Conservation (phyloP, 2,888 invertebrate genomes). For the Clepsis dumicolana region DNA sequence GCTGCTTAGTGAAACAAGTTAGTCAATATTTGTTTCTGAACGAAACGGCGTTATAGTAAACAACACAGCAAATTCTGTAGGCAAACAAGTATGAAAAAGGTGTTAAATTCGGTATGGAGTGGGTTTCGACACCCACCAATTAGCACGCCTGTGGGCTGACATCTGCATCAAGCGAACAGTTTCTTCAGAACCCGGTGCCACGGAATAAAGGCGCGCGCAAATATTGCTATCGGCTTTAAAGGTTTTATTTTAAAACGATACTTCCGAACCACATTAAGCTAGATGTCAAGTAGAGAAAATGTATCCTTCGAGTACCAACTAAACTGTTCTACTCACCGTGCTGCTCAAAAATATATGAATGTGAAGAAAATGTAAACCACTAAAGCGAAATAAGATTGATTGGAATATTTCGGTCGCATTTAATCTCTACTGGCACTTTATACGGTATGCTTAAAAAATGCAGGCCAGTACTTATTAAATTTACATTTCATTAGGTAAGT, state of each 20-base stretch:
- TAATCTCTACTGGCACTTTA: background rate
- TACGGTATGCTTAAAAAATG: background rate
- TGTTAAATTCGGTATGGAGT: slow-evolving; percentile 72
- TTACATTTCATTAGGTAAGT: slow-evolving; percentile 12
- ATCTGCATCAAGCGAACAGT: slow-evolving; percentile 69
- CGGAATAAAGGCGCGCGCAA: slow-evolving; percentile 8
- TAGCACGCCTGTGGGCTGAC: slow-evolving; percentile 68
- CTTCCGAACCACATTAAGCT: background rate
- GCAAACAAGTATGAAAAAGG: slow-evolving; percentile 65
- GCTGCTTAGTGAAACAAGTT: slow-evolving; percentile 64
- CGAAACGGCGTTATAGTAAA: slow-evolving; percentile 72
- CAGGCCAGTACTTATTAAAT: background rate
- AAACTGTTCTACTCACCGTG: no score
- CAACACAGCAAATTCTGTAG: slow-evolving; percentile 66
- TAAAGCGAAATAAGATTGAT: background rate
- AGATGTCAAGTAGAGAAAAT: no score
- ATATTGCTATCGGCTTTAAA: slow-evolving; percentile 15
- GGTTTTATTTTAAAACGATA: slow-evolving; percentile 21
- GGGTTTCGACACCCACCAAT: slow-evolving; percentile 80
- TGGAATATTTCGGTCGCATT: background rate
- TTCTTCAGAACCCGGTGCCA: slow-evolving; percentile 61
- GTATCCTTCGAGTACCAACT: no score
- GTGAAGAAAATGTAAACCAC: no score
- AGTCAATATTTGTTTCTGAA: slow-evolving; percentile 65
- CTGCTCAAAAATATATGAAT: no score